These are phyloP conservation scores for Scaptomyza pallida DNA, from an alignment of 1,140 invertebrate species.

Conservation along the genomic window DNA sequence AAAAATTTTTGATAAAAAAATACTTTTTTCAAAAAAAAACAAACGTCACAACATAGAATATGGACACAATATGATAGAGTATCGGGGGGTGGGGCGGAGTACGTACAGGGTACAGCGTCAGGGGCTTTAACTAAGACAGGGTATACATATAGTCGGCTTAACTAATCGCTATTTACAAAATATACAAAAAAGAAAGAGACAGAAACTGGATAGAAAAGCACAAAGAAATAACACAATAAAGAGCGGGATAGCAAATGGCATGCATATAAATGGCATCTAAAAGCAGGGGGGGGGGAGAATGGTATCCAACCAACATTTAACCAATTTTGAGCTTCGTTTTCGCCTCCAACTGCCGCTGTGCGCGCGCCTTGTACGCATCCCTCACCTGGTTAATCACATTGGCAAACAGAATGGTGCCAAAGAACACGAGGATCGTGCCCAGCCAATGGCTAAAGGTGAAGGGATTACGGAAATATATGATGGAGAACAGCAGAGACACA, in stretches of 20 bases:
- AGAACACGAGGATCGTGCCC: conserved; percentile 95
- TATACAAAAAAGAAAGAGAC: conserved; percentile 8
- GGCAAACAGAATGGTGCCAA: conserved; percentile 95
- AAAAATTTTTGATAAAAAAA: conserved; percentile 25
- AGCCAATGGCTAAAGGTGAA: conserved; percentile 97
- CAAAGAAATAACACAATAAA: conserved; percentile 2
- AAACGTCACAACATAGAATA: not conserved
- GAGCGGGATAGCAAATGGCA: conserved; percentile 33
- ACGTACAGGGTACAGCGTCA: not conserved
- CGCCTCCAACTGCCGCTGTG: conserved; percentile 32
- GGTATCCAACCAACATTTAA: conserved; percentile 3
- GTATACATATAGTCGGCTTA: conserved; percentile 10
- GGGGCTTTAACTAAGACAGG: not conserved
- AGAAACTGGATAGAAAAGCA: not conserved
- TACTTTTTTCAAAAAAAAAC: conserved; percentile 16
- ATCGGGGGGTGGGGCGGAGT: not conserved
- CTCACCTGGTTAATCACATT: conserved; percentile 69
- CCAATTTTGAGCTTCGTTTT: conserved; percentile 50
- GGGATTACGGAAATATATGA: conserved; percentile 97
- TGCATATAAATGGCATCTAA: conserved; percentile 3
- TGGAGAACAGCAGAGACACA: conserved; percentile 96
- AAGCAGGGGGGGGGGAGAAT: not conserved
- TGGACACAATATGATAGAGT: not conserved
- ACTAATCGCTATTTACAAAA: conserved; percentile 45
- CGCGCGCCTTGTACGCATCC: conserved; percentile 51